A percentile compares a stretch with the other conserved stretches of the same genome.
Conservation (phyloP, 2,888 invertebrate genomes). For the Ormyrus rosae region DNA sequence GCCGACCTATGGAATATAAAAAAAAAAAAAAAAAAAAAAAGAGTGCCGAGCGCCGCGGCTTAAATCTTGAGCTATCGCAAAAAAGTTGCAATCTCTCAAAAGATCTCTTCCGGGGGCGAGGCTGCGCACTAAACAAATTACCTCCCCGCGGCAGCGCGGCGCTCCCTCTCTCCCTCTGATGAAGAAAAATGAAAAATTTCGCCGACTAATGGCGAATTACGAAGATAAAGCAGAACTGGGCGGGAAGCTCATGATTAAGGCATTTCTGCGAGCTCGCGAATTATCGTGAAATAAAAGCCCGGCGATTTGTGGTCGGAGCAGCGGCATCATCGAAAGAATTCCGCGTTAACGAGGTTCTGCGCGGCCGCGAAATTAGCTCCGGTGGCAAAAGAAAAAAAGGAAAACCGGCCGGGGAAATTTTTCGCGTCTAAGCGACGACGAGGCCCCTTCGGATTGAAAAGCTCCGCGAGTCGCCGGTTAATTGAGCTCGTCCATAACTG, state of each 20-base stretch:
- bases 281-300: constrained; percentile 65
- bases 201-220: constrained; percentile 45
- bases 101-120: background rate
- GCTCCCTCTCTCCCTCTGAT: background rate
- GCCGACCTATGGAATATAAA: too few relatives aligned
- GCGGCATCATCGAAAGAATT: constrained; percentile 62
- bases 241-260: constrained; percentile 62
- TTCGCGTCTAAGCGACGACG: background rate
- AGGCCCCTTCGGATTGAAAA: constrained; percentile 26
- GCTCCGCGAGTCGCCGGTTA: constrained; percentile 29
- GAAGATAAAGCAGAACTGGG: constrained; percentile 26
- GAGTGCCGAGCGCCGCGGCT: background rate
- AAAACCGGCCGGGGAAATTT: background rate
- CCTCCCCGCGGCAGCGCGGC: background rate
- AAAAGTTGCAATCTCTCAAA: constrained; percentile 17
- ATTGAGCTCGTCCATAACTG: constrained; percentile 53
- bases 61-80: background rate
- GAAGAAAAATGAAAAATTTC: constrained; percentile 35
- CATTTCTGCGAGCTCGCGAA: constrained; percentile 64
- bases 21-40: background rate
- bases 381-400: background rate
- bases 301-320: constrained; percentile 59
- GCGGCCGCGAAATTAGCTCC: constrained; percentile 20
- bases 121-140: constrained; percentile 28
- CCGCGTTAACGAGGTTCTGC: constrained; percentile 58